Base-by-base conservation (phyloP, 1,140 invertebrate species). In the Eueides isabella region DNA sequence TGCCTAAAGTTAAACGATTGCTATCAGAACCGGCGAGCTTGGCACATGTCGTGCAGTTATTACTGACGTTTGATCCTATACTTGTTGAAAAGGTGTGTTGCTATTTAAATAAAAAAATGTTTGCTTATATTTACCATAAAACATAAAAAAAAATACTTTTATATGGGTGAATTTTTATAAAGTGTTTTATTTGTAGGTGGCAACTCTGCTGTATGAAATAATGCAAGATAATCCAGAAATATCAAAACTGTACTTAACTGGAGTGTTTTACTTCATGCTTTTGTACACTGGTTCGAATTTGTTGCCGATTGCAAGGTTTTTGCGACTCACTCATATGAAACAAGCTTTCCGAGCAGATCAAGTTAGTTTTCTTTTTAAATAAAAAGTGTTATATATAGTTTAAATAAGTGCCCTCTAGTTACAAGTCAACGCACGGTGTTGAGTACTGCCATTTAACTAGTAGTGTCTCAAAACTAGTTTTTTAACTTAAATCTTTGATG, bases 261-360 rank as follows among this genome's bases (percentile, higher is more conserved):
- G 99, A 7, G 96, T 99, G 11, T 99, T 99, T 92, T 99, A 98
- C 93, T 99, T 99, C 89, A 99, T 99, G 93, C 95, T 99, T 55
- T 98, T 99, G 97, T 99, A 99, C 89, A 99, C 98, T 11, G 99
- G 99, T 9, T 99, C 98, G 5, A 99, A 99, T 89, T 96, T 99
- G 31, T 92, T 99, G 61, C 99, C 99, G 0, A 97, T 99, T 71
- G 99, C 98, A 0, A 95, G 96, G 79, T 98, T 99, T 89, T 94
- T 99, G 26, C 96, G 99, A 84, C 94, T 99, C 65, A 98, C 99
- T 14, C 99, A 99, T 88, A 96, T 97, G 86, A 98, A 98, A 86
- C 99, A 97, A 93, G 98, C 98, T 0, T 99, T 99, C 85, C 95
- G 97, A 83, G 96, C 96, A 61, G 97, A 98, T 80, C 98, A 99